Evolutionary conservation across 2,797 vertebrate species (phyloP).

Genomic region (Leptodactylus fallax): DNA sequence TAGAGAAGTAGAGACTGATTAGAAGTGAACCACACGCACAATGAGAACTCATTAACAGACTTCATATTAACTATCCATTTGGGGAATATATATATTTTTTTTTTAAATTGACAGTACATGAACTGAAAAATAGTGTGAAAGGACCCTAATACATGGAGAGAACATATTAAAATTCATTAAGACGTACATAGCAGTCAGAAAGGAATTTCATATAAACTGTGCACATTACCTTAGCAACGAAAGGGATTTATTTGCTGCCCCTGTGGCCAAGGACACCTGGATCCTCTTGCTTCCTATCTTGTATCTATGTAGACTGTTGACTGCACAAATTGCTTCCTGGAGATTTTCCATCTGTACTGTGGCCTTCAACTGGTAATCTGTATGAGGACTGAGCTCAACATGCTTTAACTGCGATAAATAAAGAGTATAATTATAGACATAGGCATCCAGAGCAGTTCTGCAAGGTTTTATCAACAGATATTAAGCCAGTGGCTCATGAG

Average conservation of each 20-base stretch:
- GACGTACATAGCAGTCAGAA: no score
- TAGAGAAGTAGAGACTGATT: neutral
- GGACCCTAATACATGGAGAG: no score
- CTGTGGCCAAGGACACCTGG: conserved; percentile 90
- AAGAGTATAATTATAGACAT: no score
- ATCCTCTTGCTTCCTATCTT: conserved; percentile 95
- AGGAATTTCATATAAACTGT: neutral
- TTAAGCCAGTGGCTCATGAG: no score
- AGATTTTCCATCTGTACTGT: conserved; percentile 89
- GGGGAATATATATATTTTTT: no score
- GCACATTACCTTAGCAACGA: conserved; percentile 83
- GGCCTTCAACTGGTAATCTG: conserved; percentile 95
- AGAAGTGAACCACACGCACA: neutral
- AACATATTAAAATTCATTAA: no score
- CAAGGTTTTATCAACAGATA: no score
- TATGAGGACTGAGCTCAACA: conserved; percentile 94
- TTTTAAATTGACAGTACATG: no score
- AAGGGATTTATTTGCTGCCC: conserved; percentile 86
- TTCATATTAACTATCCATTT: no score
- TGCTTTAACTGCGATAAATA: conserved; percentile 92
- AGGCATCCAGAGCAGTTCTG: no score
- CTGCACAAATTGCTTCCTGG: conserved; percentile 90
- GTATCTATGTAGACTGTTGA: conserved; percentile 89
- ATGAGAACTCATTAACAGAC: neutral
- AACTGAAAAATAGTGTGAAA: no score